phyloP scores from a whole-genome alignment of 1,140 invertebrate species.

The Lordiphosa clarofinis region DNA sequence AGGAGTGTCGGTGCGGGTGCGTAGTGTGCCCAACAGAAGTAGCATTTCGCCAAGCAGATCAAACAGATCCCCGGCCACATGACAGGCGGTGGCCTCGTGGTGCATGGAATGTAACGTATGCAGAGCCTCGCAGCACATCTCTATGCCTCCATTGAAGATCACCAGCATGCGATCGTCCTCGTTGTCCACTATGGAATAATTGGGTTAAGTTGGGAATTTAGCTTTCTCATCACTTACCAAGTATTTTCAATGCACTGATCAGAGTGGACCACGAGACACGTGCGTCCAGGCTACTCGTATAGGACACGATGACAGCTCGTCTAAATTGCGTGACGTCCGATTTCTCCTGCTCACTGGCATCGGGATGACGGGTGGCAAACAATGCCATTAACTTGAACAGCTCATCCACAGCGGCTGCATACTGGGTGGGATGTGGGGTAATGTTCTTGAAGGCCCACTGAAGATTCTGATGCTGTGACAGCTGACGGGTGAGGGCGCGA shows the following conservation, averaged over 20 bases:
- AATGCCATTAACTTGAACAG: conserved; percentile 93
- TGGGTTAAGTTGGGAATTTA: neutral
- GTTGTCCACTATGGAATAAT: conserved; percentile 84
- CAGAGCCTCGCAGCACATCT: conserved; percentile 93
- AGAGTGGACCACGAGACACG: conserved; percentile 86
- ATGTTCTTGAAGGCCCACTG: conserved; percentile 98
- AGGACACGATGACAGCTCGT: conserved; percentile 90
- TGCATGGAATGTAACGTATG: conserved; percentile 95
- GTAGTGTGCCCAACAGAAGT: conserved; percentile 61
- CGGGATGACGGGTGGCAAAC: conserved; percentile 87
- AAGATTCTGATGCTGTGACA: conserved; percentile 95
- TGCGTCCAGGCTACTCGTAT: conserved; percentile 84
- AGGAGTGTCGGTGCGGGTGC: conserved; percentile 64
- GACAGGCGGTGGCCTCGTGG: conserved; percentile 94
- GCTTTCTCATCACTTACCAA: conserved; percentile 80
- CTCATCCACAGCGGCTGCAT: conserved; percentile 93
- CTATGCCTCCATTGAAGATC: conserved; percentile 92
- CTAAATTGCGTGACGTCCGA: conserved; percentile 91
- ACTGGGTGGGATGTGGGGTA: conserved; percentile 95
- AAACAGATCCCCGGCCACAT: conserved; percentile 89
- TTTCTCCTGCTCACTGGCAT: conserved; percentile 89
- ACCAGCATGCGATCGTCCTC: conserved; percentile 93
- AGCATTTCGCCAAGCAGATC: conserved; percentile 88
- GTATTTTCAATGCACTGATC: conserved; percentile 91
- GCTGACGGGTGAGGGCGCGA: conserved; percentile 88